Evolutionary conservation across 2,888 invertebrate species (phyloP).

Genomic region (Dendrolimus houi): DNA sequence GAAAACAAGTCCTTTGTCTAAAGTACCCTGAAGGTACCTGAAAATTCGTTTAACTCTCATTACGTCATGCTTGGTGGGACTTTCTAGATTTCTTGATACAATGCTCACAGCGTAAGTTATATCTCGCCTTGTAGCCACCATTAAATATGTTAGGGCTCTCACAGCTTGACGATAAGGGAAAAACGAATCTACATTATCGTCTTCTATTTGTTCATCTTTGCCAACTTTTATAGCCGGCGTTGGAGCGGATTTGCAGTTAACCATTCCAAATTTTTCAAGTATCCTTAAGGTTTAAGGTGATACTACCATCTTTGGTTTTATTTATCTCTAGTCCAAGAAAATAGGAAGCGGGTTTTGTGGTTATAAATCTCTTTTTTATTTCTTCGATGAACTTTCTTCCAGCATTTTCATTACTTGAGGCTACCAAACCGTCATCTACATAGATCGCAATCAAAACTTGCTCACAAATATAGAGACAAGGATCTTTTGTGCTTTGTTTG

Average conservation of each 20-base stretch:
- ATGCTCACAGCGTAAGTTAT: not conserved
- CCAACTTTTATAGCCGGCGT: not conserved
- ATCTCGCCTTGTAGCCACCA: not conserved
- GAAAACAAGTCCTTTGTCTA: not conserved
- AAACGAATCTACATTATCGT: not conserved
- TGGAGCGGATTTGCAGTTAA: constrained; percentile 1
- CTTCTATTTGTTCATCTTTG: not conserved
- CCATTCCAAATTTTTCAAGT: constrained; percentile 3
- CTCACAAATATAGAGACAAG: constrained; percentile 2
- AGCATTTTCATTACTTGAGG: not conserved
- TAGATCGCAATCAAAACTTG: not conserved
- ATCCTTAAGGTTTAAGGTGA: not conserved
- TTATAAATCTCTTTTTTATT: not conserved
- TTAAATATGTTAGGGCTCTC: not conserved
- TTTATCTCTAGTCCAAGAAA: no score
- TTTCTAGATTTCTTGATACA: constrained; percentile 1
- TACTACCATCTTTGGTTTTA: no score
- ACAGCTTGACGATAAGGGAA: constrained; percentile 4
- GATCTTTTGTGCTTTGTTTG: constrained; percentile 1
- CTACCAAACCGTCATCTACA: not conserved
- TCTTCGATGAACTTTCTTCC: not conserved
- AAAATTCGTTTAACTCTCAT: constrained; percentile 3
- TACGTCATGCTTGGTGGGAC: not conserved
- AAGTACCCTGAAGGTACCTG: constrained; percentile 3
- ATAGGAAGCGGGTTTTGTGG: not conserved